These are phyloP conservation scores for Argopecten irradians DNA, from an alignment of 1,140 invertebrate species.

Conservation along the genomic window DNA sequence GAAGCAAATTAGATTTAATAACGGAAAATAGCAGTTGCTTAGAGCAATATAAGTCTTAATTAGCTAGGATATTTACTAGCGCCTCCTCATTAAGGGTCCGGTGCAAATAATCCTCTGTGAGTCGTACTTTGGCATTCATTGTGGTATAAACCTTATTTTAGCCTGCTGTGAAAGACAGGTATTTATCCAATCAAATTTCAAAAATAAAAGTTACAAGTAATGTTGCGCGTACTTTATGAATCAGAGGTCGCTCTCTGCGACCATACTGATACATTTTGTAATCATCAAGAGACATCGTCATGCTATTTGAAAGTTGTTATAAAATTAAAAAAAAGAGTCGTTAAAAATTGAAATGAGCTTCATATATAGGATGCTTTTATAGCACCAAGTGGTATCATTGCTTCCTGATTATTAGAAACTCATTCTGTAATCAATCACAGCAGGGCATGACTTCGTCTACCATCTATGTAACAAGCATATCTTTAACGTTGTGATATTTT, in stretches of 20 bases:
- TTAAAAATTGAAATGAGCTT: not conserved
- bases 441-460: not conserved
- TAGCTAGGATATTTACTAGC: not conserved
- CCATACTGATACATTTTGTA: too few species aligned
- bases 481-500: too few species aligned
- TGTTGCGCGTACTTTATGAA: not conserved
- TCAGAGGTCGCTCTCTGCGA: not conserved
- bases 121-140: not conserved
- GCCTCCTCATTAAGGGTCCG: not conserved
- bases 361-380: not conserved
- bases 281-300: too few species aligned
- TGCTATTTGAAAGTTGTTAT: too few species aligned
- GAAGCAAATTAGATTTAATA: constrained; percentile 11
- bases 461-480: too few species aligned
- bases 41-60: not conserved
- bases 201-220: not conserved
- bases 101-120: not conserved
- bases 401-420: not conserved
- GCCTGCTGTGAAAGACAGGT: not conserved
- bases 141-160: not conserved
- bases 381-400: not conserved
- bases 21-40: not conserved
- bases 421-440: not conserved
- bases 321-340: too few species aligned
- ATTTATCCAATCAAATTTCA: not conserved